These are phyloP conservation scores for Cephalopholis sonnerati DNA, from an alignment of 2,113 vertebrate genomes.

Conservation along the genomic window DNA sequence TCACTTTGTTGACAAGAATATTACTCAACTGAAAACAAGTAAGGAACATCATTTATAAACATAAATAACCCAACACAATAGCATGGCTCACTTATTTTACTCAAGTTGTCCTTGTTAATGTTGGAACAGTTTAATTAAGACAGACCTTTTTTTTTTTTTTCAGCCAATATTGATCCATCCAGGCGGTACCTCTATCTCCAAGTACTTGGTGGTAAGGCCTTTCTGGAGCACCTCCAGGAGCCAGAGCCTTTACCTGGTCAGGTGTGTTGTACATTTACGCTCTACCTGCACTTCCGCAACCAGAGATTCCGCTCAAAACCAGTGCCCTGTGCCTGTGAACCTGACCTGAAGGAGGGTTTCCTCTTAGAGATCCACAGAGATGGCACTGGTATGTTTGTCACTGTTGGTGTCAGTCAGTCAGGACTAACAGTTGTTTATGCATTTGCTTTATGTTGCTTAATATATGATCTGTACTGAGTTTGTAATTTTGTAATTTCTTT, in stretches of 20 bases:
- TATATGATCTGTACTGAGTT: background rate
- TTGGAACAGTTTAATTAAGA: background rate
- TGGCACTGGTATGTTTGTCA: slow-evolving; percentile 80
- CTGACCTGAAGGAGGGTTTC: slow-evolving; percentile 95
- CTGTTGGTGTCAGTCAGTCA: background rate
- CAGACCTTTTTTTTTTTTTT: slow-evolving; percentile 61
- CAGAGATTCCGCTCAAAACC: slow-evolving; percentile 97
- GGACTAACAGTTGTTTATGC: background rate
- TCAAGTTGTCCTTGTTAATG: background rate
- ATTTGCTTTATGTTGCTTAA: background rate
- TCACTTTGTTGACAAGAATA: slow-evolving; percentile 85
- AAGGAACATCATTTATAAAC: slow-evolving; percentile 53
- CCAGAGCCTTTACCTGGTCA: slow-evolving; percentile 94
- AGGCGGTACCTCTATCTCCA: slow-evolving; percentile 96
- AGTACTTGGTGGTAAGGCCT: slow-evolving; percentile 96
- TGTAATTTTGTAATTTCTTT: background rate
- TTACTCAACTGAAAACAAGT: slow-evolving; percentile 89
- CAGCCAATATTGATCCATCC: slow-evolving; percentile 93
- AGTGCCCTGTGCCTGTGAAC: slow-evolving; percentile 95
- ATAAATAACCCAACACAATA: background rate
- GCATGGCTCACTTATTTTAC: background rate
- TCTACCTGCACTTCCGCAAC: slow-evolving; percentile 95
- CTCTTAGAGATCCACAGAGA: slow-evolving; percentile 94
- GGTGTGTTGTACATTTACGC: slow-evolving; percentile 92
- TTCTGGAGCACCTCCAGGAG: slow-evolving; percentile 97